Evolutionary conservation across 2,888 invertebrate species (phyloP), one percentile per base, ranked within the genome.

Genomic region (Punctoribates punctum): DNA sequence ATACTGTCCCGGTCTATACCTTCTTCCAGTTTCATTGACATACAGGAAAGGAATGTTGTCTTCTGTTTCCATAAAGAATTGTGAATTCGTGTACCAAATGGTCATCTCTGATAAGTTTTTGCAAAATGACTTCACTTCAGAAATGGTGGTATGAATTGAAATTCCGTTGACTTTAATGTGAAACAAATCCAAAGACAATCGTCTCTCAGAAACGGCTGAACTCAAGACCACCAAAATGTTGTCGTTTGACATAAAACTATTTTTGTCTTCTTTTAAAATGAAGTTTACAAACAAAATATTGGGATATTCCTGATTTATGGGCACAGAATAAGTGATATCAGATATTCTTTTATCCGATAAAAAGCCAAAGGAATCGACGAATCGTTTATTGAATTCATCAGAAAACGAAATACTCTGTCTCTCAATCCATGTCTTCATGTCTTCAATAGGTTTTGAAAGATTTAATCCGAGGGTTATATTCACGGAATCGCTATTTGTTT

Each of bases 1-100:
- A 73, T 79, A 82, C 29, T 80, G 74, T 6, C 82, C 82, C 42
- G 79, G 78, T 0, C 73, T 51, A 73, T 81, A 81, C 27, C 75
- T 76, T 46, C 76, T 77, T 2, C 78, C 79, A 0, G 81, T 81
- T 60, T 77, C 76, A 60, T 81, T 80, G 13, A 81, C 77, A 57
- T 79, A 80, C 17, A 79, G 65, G 20, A 13, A 23, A 13, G 77
- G 73, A 11, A 73, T 29, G 17, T 74, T 73, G 23, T 77, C 73
- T n/a, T 75, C 34, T 20, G 77, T 62, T 25, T 78, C 42, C 15
- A 80, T 34, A 0, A 15, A 73, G 29, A 80, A 80, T 2, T 80
- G 79, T 0, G 77, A 74, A 76, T 79, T 79, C 78, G 77, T 77
- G 54, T 80, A 80, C 38, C 73, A 76, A 42, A 76, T 54, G 27